Percentiles rank a stretch among this genome's conserved stretches.
These are phyloP conservation scores for Spilogale gracilis DNA, from an alignment of 2,113 vertebrate species.

Conservation along the genomic window DNA sequence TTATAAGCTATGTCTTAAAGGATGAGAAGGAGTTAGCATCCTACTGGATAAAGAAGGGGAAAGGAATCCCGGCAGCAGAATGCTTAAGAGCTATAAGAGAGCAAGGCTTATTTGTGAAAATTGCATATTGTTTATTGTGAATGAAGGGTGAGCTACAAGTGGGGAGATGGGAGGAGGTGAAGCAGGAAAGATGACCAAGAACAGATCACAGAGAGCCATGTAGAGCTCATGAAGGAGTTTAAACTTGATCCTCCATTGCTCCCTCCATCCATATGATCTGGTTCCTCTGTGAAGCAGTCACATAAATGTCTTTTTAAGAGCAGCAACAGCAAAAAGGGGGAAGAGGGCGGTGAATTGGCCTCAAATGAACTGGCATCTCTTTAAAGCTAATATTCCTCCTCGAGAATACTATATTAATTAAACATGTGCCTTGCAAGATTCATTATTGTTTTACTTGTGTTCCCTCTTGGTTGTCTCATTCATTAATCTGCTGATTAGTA, in stretches of 20 bases:
- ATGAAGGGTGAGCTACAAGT: not conserved
- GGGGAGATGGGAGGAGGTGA: not conserved
- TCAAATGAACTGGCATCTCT: constrained; percentile 68
- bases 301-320: constrained; percentile 61
- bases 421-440: constrained; percentile 74
- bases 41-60: not conserved
- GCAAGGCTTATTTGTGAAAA: not conserved
- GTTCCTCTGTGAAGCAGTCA: constrained; percentile 53
- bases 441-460: constrained; percentile 83
- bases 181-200: not conserved
- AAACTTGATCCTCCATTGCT: not conserved
- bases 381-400: constrained; percentile 63
- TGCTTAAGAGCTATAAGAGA: not conserved
- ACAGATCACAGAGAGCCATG: not conserved
- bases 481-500: constrained; percentile 84
- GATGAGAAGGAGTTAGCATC: constrained; percentile 27
- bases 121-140: not conserved
- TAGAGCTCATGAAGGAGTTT: not conserved
- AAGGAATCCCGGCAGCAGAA: not conserved
- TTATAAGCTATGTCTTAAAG: constrained; percentile 19
- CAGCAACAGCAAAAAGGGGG: not conserved
- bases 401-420: constrained; percentile 69
- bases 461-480: constrained; percentile 85
- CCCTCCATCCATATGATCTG: not conserved
- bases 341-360: constrained; percentile 61